phyloP scores from a whole-genome alignment of 2,113 vertebrate genomes.

The Sula dactylatra region DNA sequence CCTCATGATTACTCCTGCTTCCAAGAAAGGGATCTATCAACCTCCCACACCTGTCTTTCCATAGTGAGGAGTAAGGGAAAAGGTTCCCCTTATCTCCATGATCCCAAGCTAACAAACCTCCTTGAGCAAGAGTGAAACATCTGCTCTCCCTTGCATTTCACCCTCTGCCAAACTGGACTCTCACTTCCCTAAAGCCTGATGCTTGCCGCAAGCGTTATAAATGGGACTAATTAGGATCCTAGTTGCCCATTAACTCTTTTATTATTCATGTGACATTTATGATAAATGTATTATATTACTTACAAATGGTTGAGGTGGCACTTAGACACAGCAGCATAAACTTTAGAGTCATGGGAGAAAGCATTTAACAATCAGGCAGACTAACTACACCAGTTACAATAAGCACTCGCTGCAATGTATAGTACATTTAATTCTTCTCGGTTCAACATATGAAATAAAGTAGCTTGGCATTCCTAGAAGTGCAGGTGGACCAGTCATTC shows the following conservation, averaged over 20 bases:
- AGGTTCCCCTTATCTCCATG: not conserved
- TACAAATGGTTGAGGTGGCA: slow-evolving; percentile 27
- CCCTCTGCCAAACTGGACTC: not conserved
- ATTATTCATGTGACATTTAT: slow-evolving; percentile 41
- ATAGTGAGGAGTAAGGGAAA: not conserved
- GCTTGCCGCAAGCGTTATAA: not conserved
- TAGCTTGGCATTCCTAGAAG: not conserved
- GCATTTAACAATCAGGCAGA: not conserved
- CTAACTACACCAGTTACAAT: not conserved
- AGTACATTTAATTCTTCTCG: not conserved
- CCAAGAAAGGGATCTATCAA: not conserved
- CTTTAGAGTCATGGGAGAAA: not conserved
- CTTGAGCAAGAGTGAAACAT: not conserved
- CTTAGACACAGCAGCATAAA: not conserved
- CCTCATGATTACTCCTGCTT: not conserved
- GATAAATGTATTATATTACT: slow-evolving; percentile 2
- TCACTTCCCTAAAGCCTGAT: not conserved
- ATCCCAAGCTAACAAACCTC: not conserved
- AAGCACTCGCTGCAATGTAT: not conserved
- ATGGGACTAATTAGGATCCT: slow-evolving; percentile 7
- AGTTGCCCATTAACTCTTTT: slow-evolving; percentile 16
- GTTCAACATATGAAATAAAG: not conserved
- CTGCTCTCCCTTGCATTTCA: not conserved
- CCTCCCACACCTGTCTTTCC: not conserved
- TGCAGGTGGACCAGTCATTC: not conserved